A percentile compares a stretch with the other conserved stretches of the same genome.
phyloP scores from a whole-genome alignment of 2,797 vertebrate genomes.

The Chrysocyon brachyurus region DNA sequence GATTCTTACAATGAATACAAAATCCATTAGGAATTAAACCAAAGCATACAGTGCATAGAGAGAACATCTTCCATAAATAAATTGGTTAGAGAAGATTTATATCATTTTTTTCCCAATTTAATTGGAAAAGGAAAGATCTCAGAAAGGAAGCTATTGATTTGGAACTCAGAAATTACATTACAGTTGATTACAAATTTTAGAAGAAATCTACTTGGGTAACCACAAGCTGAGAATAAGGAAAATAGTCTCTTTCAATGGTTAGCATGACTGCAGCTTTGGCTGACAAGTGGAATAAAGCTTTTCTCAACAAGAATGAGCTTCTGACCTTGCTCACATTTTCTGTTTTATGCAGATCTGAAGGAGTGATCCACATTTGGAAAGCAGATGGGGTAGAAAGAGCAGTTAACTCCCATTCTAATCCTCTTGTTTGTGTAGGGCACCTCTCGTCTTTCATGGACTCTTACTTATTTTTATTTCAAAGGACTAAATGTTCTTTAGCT shows the following conservation, averaged over 20 bases:
- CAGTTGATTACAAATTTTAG: slow-evolving; percentile 23
- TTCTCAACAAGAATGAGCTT: neutral
- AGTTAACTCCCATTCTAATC: neutral
- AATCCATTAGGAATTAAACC: slow-evolving; percentile 50
- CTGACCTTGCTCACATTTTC: neutral
- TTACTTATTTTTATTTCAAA: slow-evolving; percentile 70
- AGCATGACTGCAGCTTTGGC: neutral
- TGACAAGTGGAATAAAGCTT: slow-evolving; percentile 27
- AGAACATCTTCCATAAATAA: slow-evolving; percentile 42
- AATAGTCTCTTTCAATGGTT: neutral
- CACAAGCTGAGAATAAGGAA: neutral
- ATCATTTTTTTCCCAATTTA: slow-evolving; percentile 48
- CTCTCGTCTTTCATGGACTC: neutral
- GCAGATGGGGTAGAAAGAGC: slow-evolving; percentile 42
- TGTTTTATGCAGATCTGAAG: neutral
- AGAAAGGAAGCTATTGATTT: slow-evolving; percentile 57
- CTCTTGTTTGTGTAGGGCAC: neutral
- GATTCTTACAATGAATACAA: slow-evolving; percentile 9
- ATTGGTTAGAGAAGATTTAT: neutral
- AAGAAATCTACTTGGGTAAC: neutral
- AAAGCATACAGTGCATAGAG: neutral
- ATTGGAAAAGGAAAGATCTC: neutral
- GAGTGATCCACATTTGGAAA: slow-evolving; percentile 53
- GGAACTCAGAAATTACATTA: slow-evolving; percentile 46
- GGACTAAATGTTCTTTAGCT: slow-evolving; percentile 63